A percentile compares a stretch with the other conserved stretches of the same genome.
phyloP scores from a whole-genome alignment of 1,140 invertebrate species.

The Diorhabda sublineata region DNA sequence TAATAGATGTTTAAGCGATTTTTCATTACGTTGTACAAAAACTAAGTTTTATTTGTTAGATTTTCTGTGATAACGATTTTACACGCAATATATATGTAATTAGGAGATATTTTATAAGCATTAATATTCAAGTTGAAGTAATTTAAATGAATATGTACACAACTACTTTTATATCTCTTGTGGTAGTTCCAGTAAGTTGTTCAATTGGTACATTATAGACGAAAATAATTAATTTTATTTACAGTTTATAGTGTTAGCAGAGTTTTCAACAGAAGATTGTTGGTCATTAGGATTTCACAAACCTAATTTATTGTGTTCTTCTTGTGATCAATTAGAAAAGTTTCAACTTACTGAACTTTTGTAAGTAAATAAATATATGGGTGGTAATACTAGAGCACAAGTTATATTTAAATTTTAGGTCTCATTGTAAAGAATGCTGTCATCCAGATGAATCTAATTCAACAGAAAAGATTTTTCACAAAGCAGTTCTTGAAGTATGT shows the following conservation, averaged over 20 bases:
- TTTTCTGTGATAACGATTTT: too few species aligned
- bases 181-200: too few species aligned
- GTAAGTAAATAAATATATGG: slow-evolving; percentile 42
- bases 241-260: slow-evolving; percentile 35
- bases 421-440: slow-evolving; percentile 74
- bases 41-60: too few species aligned
- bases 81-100: too few species aligned
- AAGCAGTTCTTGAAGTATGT: slow-evolving; percentile 86
- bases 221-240: slow-evolving; percentile 1
- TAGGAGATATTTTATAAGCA: too few species aligned
- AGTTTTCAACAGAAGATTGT: slow-evolving; percentile 78
- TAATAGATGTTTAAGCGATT: too few species aligned
- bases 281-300: slow-evolving; percentile 81
- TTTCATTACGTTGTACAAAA: too few species aligned
- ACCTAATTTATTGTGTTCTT: slow-evolving; percentile 80
- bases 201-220: too few species aligned
- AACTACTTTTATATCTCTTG: too few species aligned
- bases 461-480: slow-evolving; percentile 70
- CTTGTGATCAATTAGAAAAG: slow-evolving; percentile 78
- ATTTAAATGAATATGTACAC: too few species aligned
- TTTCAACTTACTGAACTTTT: slow-evolving; percentile 67
- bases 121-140: too few species aligned
- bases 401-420: slow-evolving; percentile 46
- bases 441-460: slow-evolving; percentile 59
- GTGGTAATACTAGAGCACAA: too few species aligned